Conservation (phyloP, 1,140 invertebrate species). For the Anastatus disparis region DNA sequence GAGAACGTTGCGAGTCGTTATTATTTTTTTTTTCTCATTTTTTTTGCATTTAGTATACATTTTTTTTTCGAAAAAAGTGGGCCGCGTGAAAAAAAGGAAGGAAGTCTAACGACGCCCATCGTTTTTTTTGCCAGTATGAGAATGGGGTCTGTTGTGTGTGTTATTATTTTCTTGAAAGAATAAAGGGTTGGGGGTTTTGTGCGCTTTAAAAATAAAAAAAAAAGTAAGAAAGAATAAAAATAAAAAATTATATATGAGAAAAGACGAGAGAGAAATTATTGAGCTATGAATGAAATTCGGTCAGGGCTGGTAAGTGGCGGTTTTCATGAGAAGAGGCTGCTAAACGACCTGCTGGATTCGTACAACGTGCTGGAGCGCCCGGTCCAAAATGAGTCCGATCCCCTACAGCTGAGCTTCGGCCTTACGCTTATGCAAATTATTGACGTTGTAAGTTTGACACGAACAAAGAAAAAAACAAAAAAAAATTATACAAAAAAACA, state of each 20-base stretch:
- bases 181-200: too few relatives aligned
- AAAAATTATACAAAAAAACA: constrained; percentile 11
- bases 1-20: background rate
- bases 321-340: constrained; percentile 91
- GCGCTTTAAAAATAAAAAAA: background rate
- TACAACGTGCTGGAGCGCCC: constrained; percentile 98
- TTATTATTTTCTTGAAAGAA: background rate
- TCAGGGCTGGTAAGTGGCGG: constrained; percentile 75
- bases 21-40: background rate
- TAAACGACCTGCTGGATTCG: constrained; percentile 91
- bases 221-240: background rate
- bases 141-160: too few relatives aligned
- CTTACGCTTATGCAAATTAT: constrained; percentile 99
- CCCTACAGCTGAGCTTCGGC: constrained; percentile 95
- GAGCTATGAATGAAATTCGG: constrained; percentile 54
- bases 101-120: too few relatives aligned
- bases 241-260: constrained; percentile 26
- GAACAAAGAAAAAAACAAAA: background rate
- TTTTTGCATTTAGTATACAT: too few relatives aligned
- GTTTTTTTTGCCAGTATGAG: too few relatives aligned
- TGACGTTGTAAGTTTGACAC: constrained; percentile 90
- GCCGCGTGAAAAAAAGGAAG: too few relatives aligned
- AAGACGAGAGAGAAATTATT: constrained; percentile 44
- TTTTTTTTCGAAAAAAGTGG: too few relatives aligned
- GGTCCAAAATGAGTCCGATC: constrained; percentile 95